phyloP scores from a whole-genome alignment of 2,888 invertebrate species.

The Athripsodes cinereus region DNA sequence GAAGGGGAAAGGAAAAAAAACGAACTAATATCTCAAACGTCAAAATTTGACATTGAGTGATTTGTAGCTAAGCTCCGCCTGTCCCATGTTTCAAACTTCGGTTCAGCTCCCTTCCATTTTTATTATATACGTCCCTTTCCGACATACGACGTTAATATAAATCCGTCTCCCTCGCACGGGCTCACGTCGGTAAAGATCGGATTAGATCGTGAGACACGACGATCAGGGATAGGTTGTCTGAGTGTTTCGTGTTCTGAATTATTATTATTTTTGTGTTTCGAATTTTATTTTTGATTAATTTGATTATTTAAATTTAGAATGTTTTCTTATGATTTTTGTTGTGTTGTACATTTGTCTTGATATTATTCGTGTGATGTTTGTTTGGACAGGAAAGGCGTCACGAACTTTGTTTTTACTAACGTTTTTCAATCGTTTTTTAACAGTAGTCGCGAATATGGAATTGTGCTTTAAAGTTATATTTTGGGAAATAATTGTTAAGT shows the following conservation, averaged over 20 bases:
- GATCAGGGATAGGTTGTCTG: conserved; percentile 18
- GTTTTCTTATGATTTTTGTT: not conserved
- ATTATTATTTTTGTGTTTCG: not conserved
- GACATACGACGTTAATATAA: not conserved
- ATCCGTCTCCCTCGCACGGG: conserved; percentile 12
- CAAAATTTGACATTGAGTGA: conserved; percentile 56
- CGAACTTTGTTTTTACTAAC: conserved; percentile 1
- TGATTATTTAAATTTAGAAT: not conserved
- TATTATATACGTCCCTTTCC: conserved; percentile 8
- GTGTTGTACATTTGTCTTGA: too few relatives aligned
- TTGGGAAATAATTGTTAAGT: too few relatives aligned
- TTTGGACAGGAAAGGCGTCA: not conserved
- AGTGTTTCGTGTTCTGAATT: conserved; percentile 10
- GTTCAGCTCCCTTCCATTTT: conserved; percentile 31
- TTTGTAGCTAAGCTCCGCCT: conserved; percentile 56
- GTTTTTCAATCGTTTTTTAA: too few relatives aligned
- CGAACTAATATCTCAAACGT: conserved; percentile 56
- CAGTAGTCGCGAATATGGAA: too few relatives aligned
- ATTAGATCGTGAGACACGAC: conserved; percentile 23
- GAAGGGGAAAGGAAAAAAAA: conserved; percentile 33
- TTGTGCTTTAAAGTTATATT: too few relatives aligned
- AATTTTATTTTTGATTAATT: not conserved
- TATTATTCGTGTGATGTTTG: too few relatives aligned
- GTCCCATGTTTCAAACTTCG: conserved; percentile 56
- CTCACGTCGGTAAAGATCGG: conserved; percentile 19